Percentiles rank a stretch among this genome's conserved stretches.
Conservation (phyloP, 2,113 vertebrate genomes). For the Lycocorax pyrrhopterus region DNA sequence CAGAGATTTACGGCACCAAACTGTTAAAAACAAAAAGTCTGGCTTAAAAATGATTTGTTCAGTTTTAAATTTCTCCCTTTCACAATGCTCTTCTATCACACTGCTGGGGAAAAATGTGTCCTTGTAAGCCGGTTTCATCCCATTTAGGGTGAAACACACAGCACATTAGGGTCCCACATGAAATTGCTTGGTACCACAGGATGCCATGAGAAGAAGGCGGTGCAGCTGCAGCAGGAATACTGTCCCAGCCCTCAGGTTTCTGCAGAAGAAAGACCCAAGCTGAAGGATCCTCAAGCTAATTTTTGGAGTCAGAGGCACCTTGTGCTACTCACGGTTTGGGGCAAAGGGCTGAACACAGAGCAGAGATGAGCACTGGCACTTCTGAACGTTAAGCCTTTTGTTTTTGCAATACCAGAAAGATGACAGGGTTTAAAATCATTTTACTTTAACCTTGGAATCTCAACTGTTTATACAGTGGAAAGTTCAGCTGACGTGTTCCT, state of each 20-base stretch:
- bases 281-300: neutral
- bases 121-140: neutral
- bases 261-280: neutral
- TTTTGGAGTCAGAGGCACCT: neutral
- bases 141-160: neutral
- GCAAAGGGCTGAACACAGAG: neutral
- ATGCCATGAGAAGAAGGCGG: neutral
- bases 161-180: neutral
- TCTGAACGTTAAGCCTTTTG: neutral
- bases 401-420: constrained; percentile 50
- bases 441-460: constrained; percentile 66
- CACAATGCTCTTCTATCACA: neutral
- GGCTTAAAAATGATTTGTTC: neutral
- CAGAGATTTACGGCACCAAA: neutral
- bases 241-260: neutral
- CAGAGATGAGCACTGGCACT: neutral
- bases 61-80: neutral
- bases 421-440: constrained; percentile 52
- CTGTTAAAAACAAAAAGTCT: neutral
- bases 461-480: constrained; percentile 67
- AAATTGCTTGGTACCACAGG: neutral
- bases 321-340: neutral
- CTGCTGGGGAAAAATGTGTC: neutral
- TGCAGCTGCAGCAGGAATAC: neutral
- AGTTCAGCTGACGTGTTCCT: constrained; percentile 70